phyloP scores from a whole-genome alignment of 2,888 invertebrate genomes.

The Diloba caeruleocephala region DNA sequence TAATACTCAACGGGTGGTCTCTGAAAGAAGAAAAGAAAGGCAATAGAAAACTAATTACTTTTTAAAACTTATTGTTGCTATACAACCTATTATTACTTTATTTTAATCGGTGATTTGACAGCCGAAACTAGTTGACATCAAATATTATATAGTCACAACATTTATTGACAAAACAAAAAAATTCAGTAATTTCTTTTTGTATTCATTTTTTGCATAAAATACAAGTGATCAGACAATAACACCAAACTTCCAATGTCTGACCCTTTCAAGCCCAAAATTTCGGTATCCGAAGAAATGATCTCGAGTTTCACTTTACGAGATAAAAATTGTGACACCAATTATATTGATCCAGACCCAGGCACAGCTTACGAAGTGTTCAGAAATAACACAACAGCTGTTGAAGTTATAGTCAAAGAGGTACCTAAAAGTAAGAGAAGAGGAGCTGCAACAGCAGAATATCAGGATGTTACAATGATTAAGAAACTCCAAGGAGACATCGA shows the following conservation, averaged over 20 bases:
- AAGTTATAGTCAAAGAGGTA: conserved; percentile 78
- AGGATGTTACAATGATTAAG: conserved; percentile 33
- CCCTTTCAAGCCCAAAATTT: conserved; percentile 51
- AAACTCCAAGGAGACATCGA: conserved; percentile 63
- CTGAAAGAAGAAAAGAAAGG: too few relatives aligned
- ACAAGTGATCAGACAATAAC: conserved; percentile 42
- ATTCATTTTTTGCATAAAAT: conserved; percentile 43
- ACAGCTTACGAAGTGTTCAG: conserved; percentile 74
- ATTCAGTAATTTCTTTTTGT: conserved; percentile 23
- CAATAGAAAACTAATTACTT: too few relatives aligned
- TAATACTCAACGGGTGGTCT: too few relatives aligned
- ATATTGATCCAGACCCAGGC: conserved; percentile 49
- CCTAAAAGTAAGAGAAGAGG: conserved; percentile 58
- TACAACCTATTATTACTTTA: neutral
- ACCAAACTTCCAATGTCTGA: conserved; percentile 47
- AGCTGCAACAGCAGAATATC: conserved; percentile 24
- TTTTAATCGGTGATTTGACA: conserved; percentile 10
- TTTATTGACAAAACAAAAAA: conserved; percentile 35
- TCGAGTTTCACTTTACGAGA: conserved; percentile 33
- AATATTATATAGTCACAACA: too few relatives aligned
- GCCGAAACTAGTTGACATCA: conserved; percentile 3
- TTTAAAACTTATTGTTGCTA: too few relatives aligned
- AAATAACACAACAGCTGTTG: conserved; percentile 78
- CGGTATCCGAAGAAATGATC: conserved; percentile 52
- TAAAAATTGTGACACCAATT: conserved; percentile 27